Evolutionary conservation across 2,797 vertebrate species (phyloP).

Genomic region (Leptatherina wallacei): DNA sequence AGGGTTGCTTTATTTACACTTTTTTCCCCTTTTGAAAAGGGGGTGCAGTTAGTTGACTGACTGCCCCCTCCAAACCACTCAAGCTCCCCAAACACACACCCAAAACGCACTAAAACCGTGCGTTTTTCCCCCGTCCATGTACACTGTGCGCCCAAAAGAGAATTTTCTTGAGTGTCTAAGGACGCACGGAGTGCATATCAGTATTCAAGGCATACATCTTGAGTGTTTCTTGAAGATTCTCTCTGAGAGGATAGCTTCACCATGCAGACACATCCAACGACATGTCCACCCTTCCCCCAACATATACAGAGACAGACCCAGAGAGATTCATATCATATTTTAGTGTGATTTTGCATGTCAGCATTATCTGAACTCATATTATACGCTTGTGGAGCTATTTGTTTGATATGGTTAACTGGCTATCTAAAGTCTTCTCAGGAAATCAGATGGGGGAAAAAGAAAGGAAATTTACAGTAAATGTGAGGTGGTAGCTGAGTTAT

Average conservation of each 20-base stretch:
- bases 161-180: conserved; percentile 72
- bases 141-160: conserved; percentile 79
- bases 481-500: conserved; percentile 9
- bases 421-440: not conserved
- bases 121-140: not conserved
- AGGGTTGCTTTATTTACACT: conserved; percentile 95
- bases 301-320: not conserved
- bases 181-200: conserved; percentile 89
- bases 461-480: conserved; percentile 5
- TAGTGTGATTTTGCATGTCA: conserved; percentile 13
- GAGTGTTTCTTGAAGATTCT: conserved; percentile 84
- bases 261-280: conserved; percentile 35
- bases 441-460: not conserved
- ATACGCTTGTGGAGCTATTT: not conserved
- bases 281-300: conserved; percentile 59
- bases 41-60: conserved; percentile 65
- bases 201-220: conserved; percentile 91
- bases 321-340: conserved; percentile 23
- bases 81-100: not conserved
- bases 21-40: conserved; percentile 72
- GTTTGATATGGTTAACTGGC: not conserved
- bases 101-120: too few species aligned
- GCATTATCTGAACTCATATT: not conserved
- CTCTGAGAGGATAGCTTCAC: conserved; percentile 25
- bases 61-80: not conserved